Conservation (phyloP, 2,113 vertebrate genomes). For the Scomber japonicus region DNA sequence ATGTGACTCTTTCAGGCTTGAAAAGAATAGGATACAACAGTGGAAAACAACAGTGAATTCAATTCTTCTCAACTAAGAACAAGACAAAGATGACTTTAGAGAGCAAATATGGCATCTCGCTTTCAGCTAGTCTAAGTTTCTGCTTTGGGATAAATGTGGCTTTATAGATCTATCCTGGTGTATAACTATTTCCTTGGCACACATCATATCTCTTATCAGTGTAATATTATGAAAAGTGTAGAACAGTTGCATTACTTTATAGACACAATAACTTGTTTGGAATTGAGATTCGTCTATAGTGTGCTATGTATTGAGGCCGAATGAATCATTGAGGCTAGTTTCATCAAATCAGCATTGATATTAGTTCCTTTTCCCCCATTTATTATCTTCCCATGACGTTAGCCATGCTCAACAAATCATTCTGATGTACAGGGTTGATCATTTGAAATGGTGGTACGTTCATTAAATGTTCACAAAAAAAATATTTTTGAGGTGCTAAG, state of each 20-base stretch:
- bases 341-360: slow-evolving; percentile 14
- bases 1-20: background rate
- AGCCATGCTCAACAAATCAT: background rate
- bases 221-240: slow-evolving; percentile 5
- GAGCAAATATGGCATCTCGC: background rate
- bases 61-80: slow-evolving; percentile 2
- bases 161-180: slow-evolving; percentile 7
- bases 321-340: background rate
- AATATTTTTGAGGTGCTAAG: too few species aligned
- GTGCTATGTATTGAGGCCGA: background rate
- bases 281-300: background rate
- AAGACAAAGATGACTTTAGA: background rate
- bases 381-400: background rate
- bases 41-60: background rate
- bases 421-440: background rate
- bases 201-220: background rate
- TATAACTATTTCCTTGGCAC: slow-evolving; percentile 4
- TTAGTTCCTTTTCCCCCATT: background rate
- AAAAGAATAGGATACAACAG: slow-evolving; percentile 2
- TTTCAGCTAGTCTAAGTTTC: too few species aligned
- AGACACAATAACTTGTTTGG: background rate
- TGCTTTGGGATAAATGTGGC: too few species aligned
- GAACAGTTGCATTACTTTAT: background rate
- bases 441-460: background rate
- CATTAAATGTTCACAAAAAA: too few species aligned